phyloP scores from a whole-genome alignment of 2,113 vertebrate species.

The Phyllostomus hastatus region DNA sequence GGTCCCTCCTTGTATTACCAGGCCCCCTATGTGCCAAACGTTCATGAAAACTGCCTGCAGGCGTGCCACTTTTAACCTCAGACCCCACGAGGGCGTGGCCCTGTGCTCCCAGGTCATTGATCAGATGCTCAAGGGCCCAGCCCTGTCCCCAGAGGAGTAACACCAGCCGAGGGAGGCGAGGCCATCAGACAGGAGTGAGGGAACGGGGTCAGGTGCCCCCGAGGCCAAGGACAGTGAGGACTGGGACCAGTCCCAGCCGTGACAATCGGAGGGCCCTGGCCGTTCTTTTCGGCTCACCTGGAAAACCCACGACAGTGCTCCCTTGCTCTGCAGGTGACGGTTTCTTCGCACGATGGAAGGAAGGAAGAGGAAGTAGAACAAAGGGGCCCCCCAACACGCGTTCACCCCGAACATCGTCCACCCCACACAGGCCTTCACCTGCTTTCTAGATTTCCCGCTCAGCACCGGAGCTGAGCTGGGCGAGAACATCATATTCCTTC shows the following conservation, averaged over 20 bases:
- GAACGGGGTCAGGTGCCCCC: background rate
- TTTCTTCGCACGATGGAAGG: background rate
- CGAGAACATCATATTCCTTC: accelerated
- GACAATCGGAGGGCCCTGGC: background rate
- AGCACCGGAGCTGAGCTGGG: background rate
- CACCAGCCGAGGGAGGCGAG: background rate
- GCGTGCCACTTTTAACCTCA: background rate
- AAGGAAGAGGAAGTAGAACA: background rate
- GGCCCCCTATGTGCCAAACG: background rate
- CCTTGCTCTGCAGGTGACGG: background rate
- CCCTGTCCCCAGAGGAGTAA: background rate
- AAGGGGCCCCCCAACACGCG: accelerated
- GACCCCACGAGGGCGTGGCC: accelerated
- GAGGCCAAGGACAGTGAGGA: background rate
- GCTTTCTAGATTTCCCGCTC: background rate
- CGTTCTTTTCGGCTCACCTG: background rate
- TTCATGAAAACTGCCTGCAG: too few relatives aligned
- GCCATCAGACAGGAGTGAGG: background rate
- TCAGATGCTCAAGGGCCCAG: background rate
- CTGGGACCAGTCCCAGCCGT: background rate
- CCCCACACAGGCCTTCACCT: too few relatives aligned
- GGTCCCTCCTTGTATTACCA: background rate
- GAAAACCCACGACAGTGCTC: background rate
- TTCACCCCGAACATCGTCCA: background rate
- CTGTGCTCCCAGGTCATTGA: background rate